phyloP scores from a whole-genome alignment of 2,797 vertebrate genomes.

The Sardinella longiceps region DNA sequence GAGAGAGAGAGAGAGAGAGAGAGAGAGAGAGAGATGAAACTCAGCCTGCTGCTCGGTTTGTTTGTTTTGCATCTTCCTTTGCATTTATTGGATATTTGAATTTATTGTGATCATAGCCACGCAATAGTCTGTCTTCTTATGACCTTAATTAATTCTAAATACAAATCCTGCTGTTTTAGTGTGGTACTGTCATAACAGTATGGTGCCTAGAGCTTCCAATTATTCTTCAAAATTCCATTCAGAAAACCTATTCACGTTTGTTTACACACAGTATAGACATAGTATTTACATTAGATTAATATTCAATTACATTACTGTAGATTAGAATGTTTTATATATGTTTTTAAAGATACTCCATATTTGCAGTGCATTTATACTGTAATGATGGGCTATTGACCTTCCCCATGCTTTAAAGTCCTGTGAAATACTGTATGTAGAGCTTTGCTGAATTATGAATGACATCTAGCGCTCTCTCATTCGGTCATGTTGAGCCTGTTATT shows the following conservation, averaged over 20 bases:
- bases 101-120: neutral
- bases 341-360: neutral
- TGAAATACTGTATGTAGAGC: neutral
- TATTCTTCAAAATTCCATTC: no score
- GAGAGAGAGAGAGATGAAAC: no score
- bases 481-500: neutral
- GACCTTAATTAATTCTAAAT: neutral
- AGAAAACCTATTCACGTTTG: no score
- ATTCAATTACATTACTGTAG: neutral
- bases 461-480: neutral
- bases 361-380: neutral
- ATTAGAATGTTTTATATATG: neutral
- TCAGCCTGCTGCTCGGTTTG: neutral
- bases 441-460: neutral
- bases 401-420: neutral
- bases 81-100: constrained; percentile 8
- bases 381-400: neutral
- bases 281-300: neutral
- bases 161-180: neutral
- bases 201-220: neutral
- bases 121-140: neutral
- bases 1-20: no score
- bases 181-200: neutral
- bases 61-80: neutral
- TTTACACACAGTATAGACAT: no score